Conservation (phyloP, 2,797 vertebrate genomes). For the Nothura maculosa region DNA sequence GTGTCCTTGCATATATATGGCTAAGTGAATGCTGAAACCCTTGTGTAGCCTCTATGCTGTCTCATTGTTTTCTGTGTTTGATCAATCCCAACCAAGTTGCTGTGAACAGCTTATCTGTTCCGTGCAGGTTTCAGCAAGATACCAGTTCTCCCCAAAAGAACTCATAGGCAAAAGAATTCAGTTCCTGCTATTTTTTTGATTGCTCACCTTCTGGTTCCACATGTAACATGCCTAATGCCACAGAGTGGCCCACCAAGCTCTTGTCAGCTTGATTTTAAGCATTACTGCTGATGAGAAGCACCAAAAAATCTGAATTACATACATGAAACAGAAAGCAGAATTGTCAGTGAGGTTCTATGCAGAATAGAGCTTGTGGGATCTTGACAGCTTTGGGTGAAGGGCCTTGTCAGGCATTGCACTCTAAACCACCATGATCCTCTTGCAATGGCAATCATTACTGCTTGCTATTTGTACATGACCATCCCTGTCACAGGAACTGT, state of each 20-base stretch:
- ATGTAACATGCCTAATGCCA: too few relatives aligned
- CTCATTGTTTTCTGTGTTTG: neutral
- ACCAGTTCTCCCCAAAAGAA: neutral
- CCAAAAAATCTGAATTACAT: too few relatives aligned
- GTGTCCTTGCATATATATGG: neutral
- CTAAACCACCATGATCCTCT: neutral
- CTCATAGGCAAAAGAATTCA: neutral
- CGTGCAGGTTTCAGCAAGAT: neutral
- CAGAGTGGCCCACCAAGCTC: too few relatives aligned
- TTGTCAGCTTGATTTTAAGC: too few relatives aligned
- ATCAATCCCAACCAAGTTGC: neutral
- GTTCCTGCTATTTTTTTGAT: too few relatives aligned
- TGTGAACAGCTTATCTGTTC: neutral
- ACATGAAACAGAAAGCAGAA: too few relatives aligned
- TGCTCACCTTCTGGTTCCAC: too few relatives aligned
- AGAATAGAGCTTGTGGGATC: neutral
- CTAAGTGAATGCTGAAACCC: rapidly evolving
- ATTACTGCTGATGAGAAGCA: too few relatives aligned
- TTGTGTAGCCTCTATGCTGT: neutral
- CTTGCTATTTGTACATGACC: neutral
- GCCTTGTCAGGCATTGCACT: neutral
- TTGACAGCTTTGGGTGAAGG: neutral
- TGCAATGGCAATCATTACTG: neutral
- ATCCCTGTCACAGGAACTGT: neutral
- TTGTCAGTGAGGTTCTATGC: too few relatives aligned